Evolutionary conservation across 2,888 invertebrate species (phyloP), one percentile per base, ranked within the genome.

Genomic region (Chorisops tibialis): DNA sequence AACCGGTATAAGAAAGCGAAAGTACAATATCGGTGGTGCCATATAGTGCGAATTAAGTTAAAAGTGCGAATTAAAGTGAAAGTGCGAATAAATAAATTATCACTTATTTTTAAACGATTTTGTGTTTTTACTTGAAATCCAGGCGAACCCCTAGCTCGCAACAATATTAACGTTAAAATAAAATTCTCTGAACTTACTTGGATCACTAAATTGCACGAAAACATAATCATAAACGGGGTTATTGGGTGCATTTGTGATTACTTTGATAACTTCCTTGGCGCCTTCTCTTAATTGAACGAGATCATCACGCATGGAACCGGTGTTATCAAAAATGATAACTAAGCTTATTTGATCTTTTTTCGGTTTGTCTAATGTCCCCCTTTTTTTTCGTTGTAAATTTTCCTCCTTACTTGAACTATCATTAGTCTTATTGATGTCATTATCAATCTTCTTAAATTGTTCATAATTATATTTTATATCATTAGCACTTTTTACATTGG

Each of bases 251-350:
- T 83, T 81, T 65, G 86, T 73, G 4, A 88, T 86, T 0, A 87
- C 84, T 22, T 82, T 80, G 68, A 88, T 76, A 61, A 89, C 89
- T 76, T 84, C 81, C 61, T 83, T 83, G 0, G 88, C 88, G 0
- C 88, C 88, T 63, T 82, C 82, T 48, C 84, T 81, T 14, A 89
- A 79, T 74, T 88, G 87, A 39, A 81, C 78, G 67, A 89, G 77
- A 71, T 89, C 89, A 71, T 88, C 85, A 66, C 83, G 81, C 89
- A 89, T 89, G 1, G 89, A 89, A 0, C 88, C 88, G 0, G 89
- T 89, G 0, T 85, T 83, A 72, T 90, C 90, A 71, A 90, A 89
- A 54, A 90, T 88, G 69, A 90, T 88, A 9, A 85, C 86, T 70
- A 89, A 72, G 73, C 81, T 82, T 54, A 80, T 79, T 68, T 79